phyloP scores from a whole-genome alignment of 2,888 invertebrate species.

The Unio pictorum region DNA sequence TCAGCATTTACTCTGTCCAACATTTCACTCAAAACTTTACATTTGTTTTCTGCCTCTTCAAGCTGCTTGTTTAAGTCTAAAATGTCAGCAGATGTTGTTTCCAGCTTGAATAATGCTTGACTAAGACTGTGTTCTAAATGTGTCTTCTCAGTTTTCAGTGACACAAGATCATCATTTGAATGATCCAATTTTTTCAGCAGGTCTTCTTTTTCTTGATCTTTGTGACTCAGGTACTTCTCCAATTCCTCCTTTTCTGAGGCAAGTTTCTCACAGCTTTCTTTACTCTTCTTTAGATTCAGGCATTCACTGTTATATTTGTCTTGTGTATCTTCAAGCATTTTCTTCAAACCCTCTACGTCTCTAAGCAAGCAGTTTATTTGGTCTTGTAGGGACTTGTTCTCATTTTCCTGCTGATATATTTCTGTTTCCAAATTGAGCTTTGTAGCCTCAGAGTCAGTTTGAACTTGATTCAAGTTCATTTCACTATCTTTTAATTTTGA shows the following conservation, averaged over 20 bases:
- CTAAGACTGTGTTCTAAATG: slow-evolving; percentile 6
- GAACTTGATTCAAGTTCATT: no score
- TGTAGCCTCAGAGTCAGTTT: no score
- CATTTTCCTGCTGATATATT: background rate
- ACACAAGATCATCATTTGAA: background rate
- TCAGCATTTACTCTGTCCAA: slow-evolving; percentile 16
- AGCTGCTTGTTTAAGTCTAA: slow-evolving; percentile 1
- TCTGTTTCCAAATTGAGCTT: background rate
- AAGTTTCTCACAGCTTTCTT: background rate
- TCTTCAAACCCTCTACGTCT: background rate
- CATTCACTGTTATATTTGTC: background rate
- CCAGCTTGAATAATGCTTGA: background rate
- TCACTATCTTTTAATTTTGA: no score
- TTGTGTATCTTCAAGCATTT: no score
- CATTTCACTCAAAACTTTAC: slow-evolving; percentile 6
- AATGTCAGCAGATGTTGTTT: slow-evolving; percentile 5
- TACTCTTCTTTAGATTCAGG: background rate
- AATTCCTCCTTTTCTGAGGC: slow-evolving; percentile 9
- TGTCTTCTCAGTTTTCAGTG: slow-evolving; percentile 1
- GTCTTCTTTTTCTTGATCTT: slow-evolving; percentile 13
- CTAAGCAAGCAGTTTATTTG: slow-evolving; percentile 1
- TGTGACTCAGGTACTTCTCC: slow-evolving; percentile 14
- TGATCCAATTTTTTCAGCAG: slow-evolving; percentile 15
- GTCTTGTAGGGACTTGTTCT: slow-evolving; percentile 3
- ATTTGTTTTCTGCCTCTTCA: slow-evolving; percentile 16